Evolutionary conservation across 1,140 invertebrate species (phyloP).

Genomic region (Pachypsylla venusta): DNA sequence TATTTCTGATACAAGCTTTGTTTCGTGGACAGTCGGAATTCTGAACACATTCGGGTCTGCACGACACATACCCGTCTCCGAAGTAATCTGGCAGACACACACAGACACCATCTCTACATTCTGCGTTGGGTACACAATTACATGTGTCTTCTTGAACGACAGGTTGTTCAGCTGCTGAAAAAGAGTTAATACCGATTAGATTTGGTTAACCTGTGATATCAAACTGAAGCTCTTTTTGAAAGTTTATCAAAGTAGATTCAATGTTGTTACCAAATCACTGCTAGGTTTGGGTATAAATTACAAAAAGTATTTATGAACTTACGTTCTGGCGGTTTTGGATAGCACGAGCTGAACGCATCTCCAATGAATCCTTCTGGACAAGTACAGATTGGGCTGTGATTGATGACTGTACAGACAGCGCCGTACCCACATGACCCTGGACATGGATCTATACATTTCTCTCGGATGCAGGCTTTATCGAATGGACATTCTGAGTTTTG

Average conservation of each 20-base stretch:
- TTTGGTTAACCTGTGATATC: background rate
- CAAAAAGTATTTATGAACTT: constrained; percentile 39
- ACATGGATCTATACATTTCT: constrained; percentile 58
- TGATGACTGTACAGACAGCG: constrained; percentile 57
- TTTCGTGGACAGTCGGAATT: constrained; percentile 55
- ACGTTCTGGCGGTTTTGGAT: constrained; percentile 3
- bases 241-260: background rate
- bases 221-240: background rate
- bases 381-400: constrained; percentile 57
- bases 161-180: constrained; percentile 10
- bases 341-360: constrained; percentile 40
- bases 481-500: constrained; percentile 50
- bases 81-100: constrained; percentile 56
- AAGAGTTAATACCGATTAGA: background rate
- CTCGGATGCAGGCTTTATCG: constrained; percentile 52
- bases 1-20: constrained; percentile 58
- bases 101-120: constrained; percentile 56
- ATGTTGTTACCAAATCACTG: background rate
- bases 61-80: constrained; percentile 54
- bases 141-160: constrained; percentile 42
- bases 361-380: constrained; percentile 51
- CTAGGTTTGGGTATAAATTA: constrained; percentile 25
- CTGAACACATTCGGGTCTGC: constrained; percentile 58
- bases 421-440: constrained; percentile 54
- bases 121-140: constrained; percentile 57